Evolutionary conservation across 2,797 vertebrate genomes (phyloP).

Genomic region (Lophius americanus): DNA sequence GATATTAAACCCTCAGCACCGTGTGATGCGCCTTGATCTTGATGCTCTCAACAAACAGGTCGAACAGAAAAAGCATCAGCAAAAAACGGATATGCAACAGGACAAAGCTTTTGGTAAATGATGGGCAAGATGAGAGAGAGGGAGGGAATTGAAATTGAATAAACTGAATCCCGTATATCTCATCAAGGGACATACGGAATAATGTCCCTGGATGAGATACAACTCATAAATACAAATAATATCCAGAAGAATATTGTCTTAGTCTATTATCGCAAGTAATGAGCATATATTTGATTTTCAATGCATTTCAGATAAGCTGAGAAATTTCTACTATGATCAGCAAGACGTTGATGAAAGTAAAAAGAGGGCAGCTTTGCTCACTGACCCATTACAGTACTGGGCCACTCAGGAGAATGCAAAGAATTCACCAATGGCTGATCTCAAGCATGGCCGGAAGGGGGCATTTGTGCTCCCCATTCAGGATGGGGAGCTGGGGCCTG

Average conservation of each 20-base stretch:
- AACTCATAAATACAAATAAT: no score
- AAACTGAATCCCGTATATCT: background rate
- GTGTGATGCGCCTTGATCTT: slow-evolving; percentile 78
- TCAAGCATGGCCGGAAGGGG: slow-evolving; percentile 70
- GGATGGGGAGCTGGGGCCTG: slow-evolving; percentile 72
- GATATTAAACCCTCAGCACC: slow-evolving; percentile 71
- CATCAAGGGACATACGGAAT: background rate
- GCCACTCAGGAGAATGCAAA: slow-evolving; percentile 64
- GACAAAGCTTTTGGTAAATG: slow-evolving; percentile 71
- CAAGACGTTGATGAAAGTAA: slow-evolving; percentile 64
- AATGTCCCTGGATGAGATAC: background rate
- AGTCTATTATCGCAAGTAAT: background rate
- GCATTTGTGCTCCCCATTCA: slow-evolving; percentile 53
- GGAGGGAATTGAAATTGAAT: background rate
- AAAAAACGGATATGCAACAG: slow-evolving; percentile 57
- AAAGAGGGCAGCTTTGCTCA: slow-evolving; percentile 46
- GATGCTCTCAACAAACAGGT: slow-evolving; percentile 72
- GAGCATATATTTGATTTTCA: slow-evolving; percentile 1
- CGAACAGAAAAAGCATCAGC: slow-evolving; percentile 59
- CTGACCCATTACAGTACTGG: slow-evolving; percentile 66
- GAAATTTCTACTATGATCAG: slow-evolving; percentile 57
- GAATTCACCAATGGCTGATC: slow-evolving; percentile 75
- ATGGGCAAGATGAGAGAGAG: background rate
- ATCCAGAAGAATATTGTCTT: background rate
- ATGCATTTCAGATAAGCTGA: slow-evolving; percentile 67